These are phyloP conservation scores for Chloromyia formosa DNA, from an alignment of 2,888 invertebrate genomes.

Conservation along the genomic window DNA sequence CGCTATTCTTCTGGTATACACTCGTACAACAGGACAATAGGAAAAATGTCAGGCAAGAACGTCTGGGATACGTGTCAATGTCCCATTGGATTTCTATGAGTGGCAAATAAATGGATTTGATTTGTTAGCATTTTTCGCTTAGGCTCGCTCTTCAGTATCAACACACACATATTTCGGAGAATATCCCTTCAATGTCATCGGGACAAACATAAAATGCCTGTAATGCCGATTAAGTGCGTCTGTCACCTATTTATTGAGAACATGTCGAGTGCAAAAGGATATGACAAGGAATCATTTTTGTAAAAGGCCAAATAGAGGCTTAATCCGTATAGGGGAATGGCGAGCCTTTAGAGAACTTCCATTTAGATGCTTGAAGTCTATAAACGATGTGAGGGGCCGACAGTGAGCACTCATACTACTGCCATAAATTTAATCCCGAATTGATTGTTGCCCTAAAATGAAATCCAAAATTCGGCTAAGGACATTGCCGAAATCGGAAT, in stretches of 20 bases:
- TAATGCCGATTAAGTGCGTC: background rate
- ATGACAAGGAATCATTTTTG: background rate
- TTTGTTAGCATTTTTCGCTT: conserved; percentile 22
- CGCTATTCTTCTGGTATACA: too few relatives aligned
- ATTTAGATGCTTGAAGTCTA: too few relatives aligned
- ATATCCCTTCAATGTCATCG: background rate
- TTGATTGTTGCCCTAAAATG: too few relatives aligned
- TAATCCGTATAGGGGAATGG: too few relatives aligned
- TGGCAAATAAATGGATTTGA: conserved; percentile 42
- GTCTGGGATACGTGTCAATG: conserved; percentile 15
- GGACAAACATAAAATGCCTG: conserved; percentile 9
- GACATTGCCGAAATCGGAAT: too few relatives aligned
- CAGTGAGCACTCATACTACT: too few relatives aligned
- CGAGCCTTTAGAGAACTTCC: too few relatives aligned
- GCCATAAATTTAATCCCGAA: too few relatives aligned
- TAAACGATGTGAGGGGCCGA: too few relatives aligned
- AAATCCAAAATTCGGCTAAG: too few relatives aligned
- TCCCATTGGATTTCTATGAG: conserved; percentile 45
- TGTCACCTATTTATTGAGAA: conserved; percentile 14
- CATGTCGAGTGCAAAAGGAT: background rate
- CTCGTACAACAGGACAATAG: too few relatives aligned
- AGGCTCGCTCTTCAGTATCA: background rate
- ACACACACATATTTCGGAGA: background rate
- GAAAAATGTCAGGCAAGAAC: background rate
- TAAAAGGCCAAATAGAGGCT: background rate